Conservation (phyloP, 2,113 vertebrate genomes). For the Erythrocercus mccallii region DNA sequence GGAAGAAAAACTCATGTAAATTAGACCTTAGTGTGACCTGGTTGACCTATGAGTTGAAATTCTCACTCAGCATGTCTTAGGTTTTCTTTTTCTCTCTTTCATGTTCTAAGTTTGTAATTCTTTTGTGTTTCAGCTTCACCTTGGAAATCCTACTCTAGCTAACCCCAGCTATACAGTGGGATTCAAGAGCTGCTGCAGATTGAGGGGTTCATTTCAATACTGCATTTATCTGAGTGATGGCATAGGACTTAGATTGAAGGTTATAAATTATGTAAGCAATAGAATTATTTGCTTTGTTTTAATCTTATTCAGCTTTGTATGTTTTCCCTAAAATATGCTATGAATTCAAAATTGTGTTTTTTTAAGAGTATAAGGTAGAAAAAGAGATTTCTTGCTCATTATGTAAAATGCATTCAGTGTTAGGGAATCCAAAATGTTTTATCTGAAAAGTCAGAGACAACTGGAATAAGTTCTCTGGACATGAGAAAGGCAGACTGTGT, state of each 20-base stretch:
- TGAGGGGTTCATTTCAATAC: not conserved
- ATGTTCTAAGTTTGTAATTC: not conserved
- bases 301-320: not conserved
- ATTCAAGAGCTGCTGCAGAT: not conserved
- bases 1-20: not conserved
- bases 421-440: not conserved
- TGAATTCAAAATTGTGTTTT: not conserved
- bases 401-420: not conserved
- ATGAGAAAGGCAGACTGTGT: not conserved
- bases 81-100: not conserved
- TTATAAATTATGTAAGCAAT: not conserved
- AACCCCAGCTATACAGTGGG: not conserved
- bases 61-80: not conserved
- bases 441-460: not conserved
- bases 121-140: not conserved
- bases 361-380: not conserved
- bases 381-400: not conserved
- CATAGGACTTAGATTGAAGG: not conserved
- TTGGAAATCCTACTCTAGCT: not conserved
- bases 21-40: not conserved
- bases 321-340: not conserved
- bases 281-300: not conserved
- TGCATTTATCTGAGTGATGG: not conserved
- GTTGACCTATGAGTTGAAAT: not conserved
- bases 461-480: not conserved